phyloP scores from a whole-genome alignment of 2,888 invertebrate genomes.

The Andrena chrysosceles region DNA sequence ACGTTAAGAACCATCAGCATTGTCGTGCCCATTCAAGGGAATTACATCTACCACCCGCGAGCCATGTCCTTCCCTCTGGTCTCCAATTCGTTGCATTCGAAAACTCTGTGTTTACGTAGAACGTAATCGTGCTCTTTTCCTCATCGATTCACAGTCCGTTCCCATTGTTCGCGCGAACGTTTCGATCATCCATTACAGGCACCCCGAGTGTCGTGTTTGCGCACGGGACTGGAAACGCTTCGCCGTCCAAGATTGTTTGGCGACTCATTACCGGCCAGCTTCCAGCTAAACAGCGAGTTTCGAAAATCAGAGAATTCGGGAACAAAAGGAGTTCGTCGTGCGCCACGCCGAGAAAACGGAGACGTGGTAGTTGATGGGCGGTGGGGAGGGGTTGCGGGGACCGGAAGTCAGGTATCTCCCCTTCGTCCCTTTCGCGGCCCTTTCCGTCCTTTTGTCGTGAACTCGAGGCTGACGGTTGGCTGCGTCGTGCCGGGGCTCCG shows the following conservation, averaged over 20 bases:
- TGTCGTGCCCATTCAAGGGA: not conserved
- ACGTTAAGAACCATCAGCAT: conserved; percentile 28
- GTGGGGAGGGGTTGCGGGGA: conserved; percentile 3
- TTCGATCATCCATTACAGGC: conserved; percentile 6
- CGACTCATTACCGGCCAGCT: conserved; percentile 48
- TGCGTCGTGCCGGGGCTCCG: conserved; percentile 57
- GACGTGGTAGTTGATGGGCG: not conserved
- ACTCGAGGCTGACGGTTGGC: conserved; percentile 45
- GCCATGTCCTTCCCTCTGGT: not conserved
- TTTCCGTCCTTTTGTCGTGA: conserved; percentile 65
- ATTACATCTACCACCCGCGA: not conserved
- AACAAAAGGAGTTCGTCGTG: conserved; percentile 57
- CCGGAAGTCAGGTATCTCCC: conserved; percentile 63
- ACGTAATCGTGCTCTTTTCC: not conserved
- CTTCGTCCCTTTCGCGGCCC: not conserved
- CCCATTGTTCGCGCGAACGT: not conserved
- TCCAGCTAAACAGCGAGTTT: conserved; percentile 30
- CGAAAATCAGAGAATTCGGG: conserved; percentile 54
- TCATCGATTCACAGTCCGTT: too few relatives aligned
- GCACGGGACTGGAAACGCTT: conserved; percentile 11
- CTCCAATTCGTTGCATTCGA: not conserved
- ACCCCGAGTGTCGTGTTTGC: conserved; percentile 5
- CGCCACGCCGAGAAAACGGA: conserved; percentile 35
- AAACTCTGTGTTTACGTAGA: not conserved
- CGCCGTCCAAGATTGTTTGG: conserved; percentile 32